Evolutionary conservation across 64 coral and sea anemone genomes (phyloP), one percentile per base, ranked within the genome.

Genomic region (Astreopora myriophthalma): DNA sequence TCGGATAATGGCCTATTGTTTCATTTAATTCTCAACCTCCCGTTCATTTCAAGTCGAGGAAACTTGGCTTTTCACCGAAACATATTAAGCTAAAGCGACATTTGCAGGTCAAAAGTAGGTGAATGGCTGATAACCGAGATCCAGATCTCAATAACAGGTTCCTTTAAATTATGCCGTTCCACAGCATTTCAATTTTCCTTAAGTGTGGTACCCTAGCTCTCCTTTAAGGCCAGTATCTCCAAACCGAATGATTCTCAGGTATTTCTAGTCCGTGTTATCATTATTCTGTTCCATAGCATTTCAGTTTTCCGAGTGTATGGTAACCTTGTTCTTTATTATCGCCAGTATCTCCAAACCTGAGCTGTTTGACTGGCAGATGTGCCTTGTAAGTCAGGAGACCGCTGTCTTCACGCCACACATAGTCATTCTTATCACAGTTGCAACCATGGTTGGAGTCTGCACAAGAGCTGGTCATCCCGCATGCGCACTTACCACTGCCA

Each of bases 401-500:
- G 2, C 75, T 52, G 38, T 91, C 89, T 29, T n/a, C 30, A 16
- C 76, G 89, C 77, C 89, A 49, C 52, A 25, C 65, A 7, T 19
- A 2, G 65, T 76, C 33, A 9, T 46, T 64, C 17, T 62, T 55
- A 22, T 73, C 70, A 37, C 70, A 73, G 42, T 80, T 80, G 48
- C 76, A 80, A 8, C 37, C 37, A 8, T 27, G 0, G 0, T 44
- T 62, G 46, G 42, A 9, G 0, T 80, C 44, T 55, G 76, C 71
- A 38, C 86, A 90, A 28, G 75, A n/a, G 74, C 68, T 49, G 22
- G 35, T 80, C 75, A 71, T 90, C 55, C 60, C 88, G 36, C 75
- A 90, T 90, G 88, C 88, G 62, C 88, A 90, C 23, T 42, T 48
- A 31, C 22, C 10, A 70, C 88, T 90, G 22, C 51, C 29, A 19